Evolutionary conservation across 1,140 invertebrate genomes (phyloP), one percentile per base, ranked within the genome.

Genomic region (Aphaenogaster rudis): DNA sequence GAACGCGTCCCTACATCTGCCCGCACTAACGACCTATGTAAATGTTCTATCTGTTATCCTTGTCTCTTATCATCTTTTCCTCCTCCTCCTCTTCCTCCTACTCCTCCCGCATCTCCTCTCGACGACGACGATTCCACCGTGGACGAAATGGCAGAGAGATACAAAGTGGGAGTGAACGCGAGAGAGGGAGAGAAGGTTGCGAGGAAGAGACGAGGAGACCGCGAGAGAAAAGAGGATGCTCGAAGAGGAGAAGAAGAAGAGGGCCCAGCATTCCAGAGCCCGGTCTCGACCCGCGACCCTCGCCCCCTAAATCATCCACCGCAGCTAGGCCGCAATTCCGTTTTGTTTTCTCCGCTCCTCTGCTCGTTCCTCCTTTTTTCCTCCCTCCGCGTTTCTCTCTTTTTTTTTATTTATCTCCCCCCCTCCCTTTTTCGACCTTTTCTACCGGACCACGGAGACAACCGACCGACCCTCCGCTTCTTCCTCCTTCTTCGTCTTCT

Each of bases 301-400:
- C 94, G 94, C 93, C 94, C 94, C 94, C 94, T 95, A 95, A 95
- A 95, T 95, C 94, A 95, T 95, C 94, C 94, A 94, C 93, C 92
- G 92, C 89, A 88, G 91, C 92, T 92, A 93, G 91, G 81, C 92
- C 92, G 93, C 92, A 93, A 94, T 94, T 93, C 90, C 90, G 92
- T 94, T 94, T 94, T 94, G 91, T 94, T 93, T 93, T 92, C 92
- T 93, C 88, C 87, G 89, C 87, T 91, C 88, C 77, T 86, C 90
- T 87, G 82, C 86, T 87, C 79, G 72, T 39, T 84, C 61, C 79
- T 89, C 69, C 81, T 80, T 88, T 74, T 74, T 78, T 77, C 82
- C 79, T 63, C 77, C 64, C 66, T 77, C 66, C 50, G 42, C 85
- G 45, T 86, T 71, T 86, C 76, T 86, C 54, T 50, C 85, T 89